Conservation (phyloP, 2,113 vertebrate species). For the Ivindomyrus marchei region DNA sequence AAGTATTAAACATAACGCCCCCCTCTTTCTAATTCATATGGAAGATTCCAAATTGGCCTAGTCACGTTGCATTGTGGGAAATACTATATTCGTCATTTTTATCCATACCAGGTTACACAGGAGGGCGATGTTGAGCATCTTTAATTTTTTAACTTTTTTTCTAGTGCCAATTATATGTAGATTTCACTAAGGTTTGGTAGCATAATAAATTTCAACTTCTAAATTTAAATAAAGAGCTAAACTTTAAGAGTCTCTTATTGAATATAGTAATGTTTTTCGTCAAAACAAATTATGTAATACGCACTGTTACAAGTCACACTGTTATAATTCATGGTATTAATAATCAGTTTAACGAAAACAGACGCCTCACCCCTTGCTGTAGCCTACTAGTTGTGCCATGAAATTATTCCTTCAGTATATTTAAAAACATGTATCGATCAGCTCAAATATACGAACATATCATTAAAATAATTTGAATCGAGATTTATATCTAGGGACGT, state of each 20-base stretch:
- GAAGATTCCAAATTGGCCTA: conserved; percentile 21
- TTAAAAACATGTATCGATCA: not conserved
- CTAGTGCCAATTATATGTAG: not conserved
- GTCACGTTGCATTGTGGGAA: not conserved
- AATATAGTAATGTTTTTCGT: not conserved
- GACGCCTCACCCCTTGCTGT: not conserved
- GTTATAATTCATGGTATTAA: not conserved
- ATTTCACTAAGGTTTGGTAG: not conserved
- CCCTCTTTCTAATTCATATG: conserved; percentile 1
- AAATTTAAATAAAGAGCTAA: not conserved
- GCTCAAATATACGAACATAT: not conserved
- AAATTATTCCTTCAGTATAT: not conserved
- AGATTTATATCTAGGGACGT: not conserved
- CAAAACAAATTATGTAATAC: not conserved
- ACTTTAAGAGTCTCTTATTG: not conserved
- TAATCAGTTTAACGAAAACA: not conserved
- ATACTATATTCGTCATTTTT: not conserved
- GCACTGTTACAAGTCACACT: not conserved
- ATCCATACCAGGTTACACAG: not conserved
- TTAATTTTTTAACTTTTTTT: not conserved
- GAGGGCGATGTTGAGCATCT: conserved; percentile 18
- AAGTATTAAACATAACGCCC: not conserved
- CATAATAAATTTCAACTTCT: not conserved
- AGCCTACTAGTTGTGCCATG: not conserved
- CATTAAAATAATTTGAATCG: not conserved